These are phyloP conservation scores for Budorcas taxicolor DNA, from an alignment of 2,113 vertebrate species.

Conservation along the genomic window DNA sequence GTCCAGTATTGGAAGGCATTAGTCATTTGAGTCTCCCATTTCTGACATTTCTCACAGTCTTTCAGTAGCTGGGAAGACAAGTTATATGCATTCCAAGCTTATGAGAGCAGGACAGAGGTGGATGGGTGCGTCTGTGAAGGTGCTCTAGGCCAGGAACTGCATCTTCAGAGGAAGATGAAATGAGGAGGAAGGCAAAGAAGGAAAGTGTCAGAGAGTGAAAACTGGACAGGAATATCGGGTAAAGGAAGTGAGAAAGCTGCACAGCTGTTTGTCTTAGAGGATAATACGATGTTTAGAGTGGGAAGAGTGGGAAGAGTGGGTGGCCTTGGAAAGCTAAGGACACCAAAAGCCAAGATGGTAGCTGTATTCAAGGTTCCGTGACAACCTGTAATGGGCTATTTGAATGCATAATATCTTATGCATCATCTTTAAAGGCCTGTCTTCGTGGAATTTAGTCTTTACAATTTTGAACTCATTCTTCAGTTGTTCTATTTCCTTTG, in stretches of 20 bases:
- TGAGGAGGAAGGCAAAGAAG: neutral
- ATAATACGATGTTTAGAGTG: neutral
- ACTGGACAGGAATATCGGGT: neutral
- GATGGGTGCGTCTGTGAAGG: neutral
- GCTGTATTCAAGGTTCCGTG: neutral
- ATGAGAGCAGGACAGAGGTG: neutral
- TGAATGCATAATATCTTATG: neutral
- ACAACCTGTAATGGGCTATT: neutral
- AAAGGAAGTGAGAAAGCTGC: neutral
- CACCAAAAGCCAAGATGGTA: neutral
- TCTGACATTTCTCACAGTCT: neutral
- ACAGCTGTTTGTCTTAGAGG: neutral
- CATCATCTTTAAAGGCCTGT: neutral
- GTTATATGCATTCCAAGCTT: neutral
- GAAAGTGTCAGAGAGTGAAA: neutral
- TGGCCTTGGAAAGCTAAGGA: neutral
- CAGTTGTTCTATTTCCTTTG: neutral
- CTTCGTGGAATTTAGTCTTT: neutral
- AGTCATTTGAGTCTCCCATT: neutral
- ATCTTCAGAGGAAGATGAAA: neutral
- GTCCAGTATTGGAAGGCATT: neutral
- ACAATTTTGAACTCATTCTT: neutral
- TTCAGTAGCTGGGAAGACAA: neutral
- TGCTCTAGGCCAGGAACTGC: neutral
- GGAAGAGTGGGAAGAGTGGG: neutral